Percentiles rank a stretch among this genome's conserved stretches.
These are phyloP conservation scores for honey bee (Apis mellifera) DNA, from an alignment of 1,140 invertebrate genomes.

Conservation along the genomic window DNA sequence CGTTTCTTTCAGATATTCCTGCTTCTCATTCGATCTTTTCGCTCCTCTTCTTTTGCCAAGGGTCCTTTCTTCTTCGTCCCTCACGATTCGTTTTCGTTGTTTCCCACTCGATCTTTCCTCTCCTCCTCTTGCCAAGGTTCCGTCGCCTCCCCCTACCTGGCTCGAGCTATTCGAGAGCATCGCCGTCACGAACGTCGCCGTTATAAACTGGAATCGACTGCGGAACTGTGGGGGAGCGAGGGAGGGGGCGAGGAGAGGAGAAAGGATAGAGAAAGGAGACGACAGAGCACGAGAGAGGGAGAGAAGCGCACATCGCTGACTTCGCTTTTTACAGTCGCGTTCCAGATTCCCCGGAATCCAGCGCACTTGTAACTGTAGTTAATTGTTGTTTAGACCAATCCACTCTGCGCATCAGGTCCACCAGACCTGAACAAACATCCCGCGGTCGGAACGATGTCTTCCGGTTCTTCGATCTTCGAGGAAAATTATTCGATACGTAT, in stretches of 20 bases:
- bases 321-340: slow-evolving; percentile 68
- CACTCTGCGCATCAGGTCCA: neutral
- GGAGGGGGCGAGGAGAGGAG: slow-evolving; percentile 11
- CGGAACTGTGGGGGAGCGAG: slow-evolving; percentile 25
- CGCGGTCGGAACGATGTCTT: slow-evolving; percentile 11
- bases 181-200: slow-evolving; percentile 24
- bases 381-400: slow-evolving; percentile 65
- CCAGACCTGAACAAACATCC: neutral
- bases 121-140: neutral
- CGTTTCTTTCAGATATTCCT: neutral
- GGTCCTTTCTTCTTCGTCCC: neutral
- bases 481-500: neutral
- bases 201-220: slow-evolving; percentile 48
- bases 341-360: slow-evolving; percentile 70
- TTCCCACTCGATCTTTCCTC: neutral
- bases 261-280: slow-evolving; percentile 1
- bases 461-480: neutral
- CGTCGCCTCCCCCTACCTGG: neutral
- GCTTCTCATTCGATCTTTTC: neutral
- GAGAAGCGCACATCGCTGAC: slow-evolving; percentile 57
- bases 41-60: neutral
- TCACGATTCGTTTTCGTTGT: neutral
- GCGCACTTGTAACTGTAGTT: slow-evolving; percentile 67
- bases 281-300: slow-evolving; percentile 11
- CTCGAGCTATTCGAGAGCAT: neutral